Evolutionary conservation across 2,888 invertebrate species (phyloP), one percentile per base, ranked within the genome.

Genomic region (Sesia bembeciformis): DNA sequence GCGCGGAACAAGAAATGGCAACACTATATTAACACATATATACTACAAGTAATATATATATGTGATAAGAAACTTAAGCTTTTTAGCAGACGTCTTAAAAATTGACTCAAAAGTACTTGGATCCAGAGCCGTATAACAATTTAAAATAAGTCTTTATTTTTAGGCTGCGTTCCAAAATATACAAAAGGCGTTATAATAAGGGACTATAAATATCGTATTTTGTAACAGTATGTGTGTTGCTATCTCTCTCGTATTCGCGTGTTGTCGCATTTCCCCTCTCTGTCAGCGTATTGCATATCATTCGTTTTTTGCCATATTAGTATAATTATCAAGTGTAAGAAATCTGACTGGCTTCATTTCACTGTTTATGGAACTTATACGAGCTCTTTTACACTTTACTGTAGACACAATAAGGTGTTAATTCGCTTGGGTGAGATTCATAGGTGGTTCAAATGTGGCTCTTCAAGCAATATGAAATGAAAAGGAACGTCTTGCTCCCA

Each of bases 221-320:
- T 23, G 23, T 23, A 23, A 23, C 23, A 2, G 23, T 23, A 23
- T 23, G 2, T 23, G 42, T 46, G 46, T 46, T 46, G 46, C 4
- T 4, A 5, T 46, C 46, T 46, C 46, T n/a, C 46, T n/a, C 46
- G 46, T 23, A 46, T 23, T n/a, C 46, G 46, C 46, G 23, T 8
- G 46, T 23, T 4, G 5, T 46, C 4, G 8, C 23, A 46, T 46
- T 23, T 46, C 40, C 40, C 52, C 7, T 52, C 52, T 52, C 40
- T 40, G 40, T 52, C 50, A 39, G 59, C 60, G 57, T 60, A 62
- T 63, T 77, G 82, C 84, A 86, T 85, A 85, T 85, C 85, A 85
- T 70, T 80, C 72, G 79, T 84, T 84, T 23, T 86, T 84, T 86
- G 87, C 86, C 87, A 87, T 87, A 86, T 83, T 87, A 87, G 86